Percentiles rank a stretch among this genome's conserved stretches.
phyloP scores from a whole-genome alignment of 1,140 invertebrate species.

The Papilio aristodemus region DNA sequence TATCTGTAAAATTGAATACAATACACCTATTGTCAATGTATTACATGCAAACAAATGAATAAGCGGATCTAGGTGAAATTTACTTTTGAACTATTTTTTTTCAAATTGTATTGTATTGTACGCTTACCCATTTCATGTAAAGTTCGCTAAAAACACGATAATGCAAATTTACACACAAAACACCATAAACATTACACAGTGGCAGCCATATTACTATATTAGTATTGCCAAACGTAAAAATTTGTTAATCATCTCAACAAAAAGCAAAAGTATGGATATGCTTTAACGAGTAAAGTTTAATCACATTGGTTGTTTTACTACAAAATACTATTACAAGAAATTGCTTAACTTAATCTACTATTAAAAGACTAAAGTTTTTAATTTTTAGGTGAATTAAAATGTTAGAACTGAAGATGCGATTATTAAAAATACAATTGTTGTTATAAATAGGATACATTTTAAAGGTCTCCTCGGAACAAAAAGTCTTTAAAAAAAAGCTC shows the following conservation, averaged over 20 bases:
- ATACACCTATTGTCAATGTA: constrained; percentile 15
- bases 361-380: neutral
- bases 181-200: constrained; percentile 68
- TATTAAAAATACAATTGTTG: neutral
- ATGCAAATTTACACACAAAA: constrained; percentile 57
- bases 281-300: neutral
- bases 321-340: too few relatives aligned
- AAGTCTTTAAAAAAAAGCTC: constrained; percentile 24
- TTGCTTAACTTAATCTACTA: too few relatives aligned
- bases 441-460: neutral
- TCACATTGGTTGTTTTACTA: too few relatives aligned
- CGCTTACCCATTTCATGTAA: constrained; percentile 64
- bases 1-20: constrained; percentile 20
- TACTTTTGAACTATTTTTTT: neutral
- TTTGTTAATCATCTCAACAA: neutral
- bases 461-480: neutral
- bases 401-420: neutral
- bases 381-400: neutral
- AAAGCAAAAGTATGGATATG: neutral
- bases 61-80: neutral
- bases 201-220: constrained; percentile 65
- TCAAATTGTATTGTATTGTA: neutral
- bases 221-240: constrained; percentile 39
- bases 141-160: constrained; percentile 51
- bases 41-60: constrained; percentile 16